These are phyloP conservation scores for Catharus ustulatus DNA, from an alignment of 2,797 vertebrate genomes.

Conservation along the genomic window DNA sequence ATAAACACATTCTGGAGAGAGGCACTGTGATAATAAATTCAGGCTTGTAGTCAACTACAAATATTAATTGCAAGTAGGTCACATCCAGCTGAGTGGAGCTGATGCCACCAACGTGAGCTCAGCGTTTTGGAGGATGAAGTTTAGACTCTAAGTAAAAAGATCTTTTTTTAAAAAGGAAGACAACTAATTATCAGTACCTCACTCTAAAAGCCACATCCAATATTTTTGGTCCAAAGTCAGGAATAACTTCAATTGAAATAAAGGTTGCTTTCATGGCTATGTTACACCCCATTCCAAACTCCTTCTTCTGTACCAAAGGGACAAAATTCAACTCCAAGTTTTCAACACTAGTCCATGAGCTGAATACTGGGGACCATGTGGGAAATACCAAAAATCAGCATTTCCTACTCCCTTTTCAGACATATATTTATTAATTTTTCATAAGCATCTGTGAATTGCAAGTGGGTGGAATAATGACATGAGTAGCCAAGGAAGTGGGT, in stretches of 20 bases:
- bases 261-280: neutral
- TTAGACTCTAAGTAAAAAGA: neutral
- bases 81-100: neutral
- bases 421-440: neutral
- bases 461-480: neutral
- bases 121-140: neutral
- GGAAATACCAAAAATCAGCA: neutral
- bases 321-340: neutral
- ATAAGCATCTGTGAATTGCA: neutral
- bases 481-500: neutral
- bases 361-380: neutral
- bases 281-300: fast-evolving
- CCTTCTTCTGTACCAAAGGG: neutral
- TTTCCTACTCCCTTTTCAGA: neutral
- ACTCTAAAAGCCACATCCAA: neutral
- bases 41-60: neutral
- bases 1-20: neutral
- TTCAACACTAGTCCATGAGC: neutral
- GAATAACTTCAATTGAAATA: neutral
- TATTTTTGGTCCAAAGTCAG: neutral
- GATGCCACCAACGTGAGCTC: neutral
- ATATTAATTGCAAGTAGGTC: neutral
- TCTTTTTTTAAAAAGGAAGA: neutral
- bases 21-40: neutral
- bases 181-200: neutral